Base-by-base conservation (phyloP, 2,797 vertebrate genomes). In the Sphaeramia orbicularis region DNA sequence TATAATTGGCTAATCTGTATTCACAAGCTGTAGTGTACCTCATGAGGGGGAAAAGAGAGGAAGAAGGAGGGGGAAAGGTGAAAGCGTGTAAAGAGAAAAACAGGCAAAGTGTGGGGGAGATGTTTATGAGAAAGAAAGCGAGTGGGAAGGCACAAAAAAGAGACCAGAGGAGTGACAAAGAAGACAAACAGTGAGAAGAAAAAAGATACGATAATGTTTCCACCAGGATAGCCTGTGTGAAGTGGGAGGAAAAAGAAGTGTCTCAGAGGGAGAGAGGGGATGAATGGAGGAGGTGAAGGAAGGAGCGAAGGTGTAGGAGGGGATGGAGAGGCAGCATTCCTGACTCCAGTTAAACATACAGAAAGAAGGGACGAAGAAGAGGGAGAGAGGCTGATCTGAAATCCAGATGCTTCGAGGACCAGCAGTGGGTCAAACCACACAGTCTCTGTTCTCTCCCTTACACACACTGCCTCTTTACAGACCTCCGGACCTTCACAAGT, bases 371-470 rank as follows among this genome's bases (percentile, higher is more conserved):
- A 80, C 48, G 30, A 69, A 76, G 62, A 56, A 66, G 49, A 61
- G 49, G 61, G 51, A 73, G 47, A 79, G 77, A 70, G 59, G 75
- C 32, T 89, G 71, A 92, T 87, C 81, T 86, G 79, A 90, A 92
- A 88, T 87, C 90, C 90, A 92, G 90, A 92, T 92, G 91, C 84
- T 48, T 78, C 27, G 6, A 75, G 65, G 80, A 90, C 71, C 80
- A 76, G 65, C 78, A 76, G 76, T 86, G 77, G 86, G 89, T 90
- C 82, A 87, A 71, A 76, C 63, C 30, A 45, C 5, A 63, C 1
- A 76, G 5, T 54, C 71, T 70, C 43, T 74, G 74, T 84, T 83
- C 58, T 24, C 36, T 63, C 68, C 56, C 30, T 48, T 51, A 41
- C 69, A 66, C 61, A 58, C 71, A 63, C 49, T 36, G 36, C 36